Base-by-base conservation (phyloP, 2,113 vertebrate genomes). In the Himantopus leucocephalus region DNA sequence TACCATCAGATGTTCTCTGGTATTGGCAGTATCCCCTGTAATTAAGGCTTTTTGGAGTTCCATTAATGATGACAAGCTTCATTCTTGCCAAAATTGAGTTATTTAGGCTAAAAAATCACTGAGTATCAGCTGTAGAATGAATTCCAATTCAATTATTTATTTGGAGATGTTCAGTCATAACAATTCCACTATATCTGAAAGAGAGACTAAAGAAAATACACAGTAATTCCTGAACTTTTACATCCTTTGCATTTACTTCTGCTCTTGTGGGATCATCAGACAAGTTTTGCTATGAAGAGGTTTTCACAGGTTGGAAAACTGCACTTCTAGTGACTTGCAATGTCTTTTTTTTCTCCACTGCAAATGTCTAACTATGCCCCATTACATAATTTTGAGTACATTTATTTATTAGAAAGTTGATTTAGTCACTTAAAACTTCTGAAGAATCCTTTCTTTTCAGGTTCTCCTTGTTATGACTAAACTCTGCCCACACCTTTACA, bases 321-420 rank as follows among this genome's bases (percentile, higher is more conserved):
- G 5, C 5, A 50, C 11, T 55, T 71, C 43, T 34, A 60, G 4
- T 64, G 26, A 76, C 23, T 35, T 80, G 7, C 3, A 52, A 19
- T 8, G 2, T 19, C 29, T 22, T 48, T 63, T 86, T 41, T n/a
- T 20, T 6, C 4, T 14, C 7, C 23, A 9, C 30, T 72, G 12
- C 6, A 73, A 66, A 70, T 56, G 6, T 73, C 4, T n/a, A 47
- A 29, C 34, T 85, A 32, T 59, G n/a, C 3, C 10, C 2, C 64
- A 27, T 37, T 67, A 32, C 3, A 14, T 23, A 27, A 10, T 58
- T 90, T 74, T 74, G 22, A 41, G 20, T 50, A 52, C 0, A 0
- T 2, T 56, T 72, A 23, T 8, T 3, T 34, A 18, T 26, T 45
- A 80, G 8, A 68, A 82, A 78, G 22, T 45, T 91, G 18, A 60